phyloP scores from a whole-genome alignment of 2,113 vertebrate species.

The Amblyopsis rosae region DNA sequence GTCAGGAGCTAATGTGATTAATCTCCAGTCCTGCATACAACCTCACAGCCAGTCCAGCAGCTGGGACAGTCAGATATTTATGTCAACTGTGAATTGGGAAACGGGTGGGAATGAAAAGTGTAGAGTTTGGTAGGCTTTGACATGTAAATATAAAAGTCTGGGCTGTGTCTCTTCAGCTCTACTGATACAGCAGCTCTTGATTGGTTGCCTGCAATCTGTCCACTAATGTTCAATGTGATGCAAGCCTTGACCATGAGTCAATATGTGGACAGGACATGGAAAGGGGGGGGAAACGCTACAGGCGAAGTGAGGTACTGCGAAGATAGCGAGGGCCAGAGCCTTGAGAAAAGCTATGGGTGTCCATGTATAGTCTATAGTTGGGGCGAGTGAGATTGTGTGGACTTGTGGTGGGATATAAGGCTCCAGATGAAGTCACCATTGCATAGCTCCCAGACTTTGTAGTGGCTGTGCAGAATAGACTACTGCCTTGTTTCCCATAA shows the following conservation, averaged over 20 bases:
- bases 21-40: not conserved
- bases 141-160: slow-evolving; percentile 42
- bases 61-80: slow-evolving; percentile 9
- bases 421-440: too few species aligned
- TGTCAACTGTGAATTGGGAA: slow-evolving; percentile 14
- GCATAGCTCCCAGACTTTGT: too few species aligned
- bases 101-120: slow-evolving; percentile 37
- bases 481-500: too few species aligned
- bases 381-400: too few species aligned
- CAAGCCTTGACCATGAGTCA: slow-evolving; percentile 12
- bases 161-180: not conserved
- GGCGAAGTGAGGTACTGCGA: too few species aligned
- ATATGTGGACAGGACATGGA: not conserved
- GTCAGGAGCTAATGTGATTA: slow-evolving; percentile 14
- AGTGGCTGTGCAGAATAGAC: too few species aligned
- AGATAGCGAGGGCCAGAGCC: too few species aligned
- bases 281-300: too few species aligned
- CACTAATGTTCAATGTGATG: slow-evolving; percentile 16
- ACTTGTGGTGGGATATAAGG: too few species aligned
- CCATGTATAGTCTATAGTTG: too few species aligned
- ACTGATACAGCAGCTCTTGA: not conserved
- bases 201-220: not conserved
- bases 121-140: slow-evolving; percentile 40
- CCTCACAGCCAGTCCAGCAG: not conserved
- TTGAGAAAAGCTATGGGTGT: too few species aligned